phyloP scores from a whole-genome alignment of 2,113 vertebrate genomes.

The Pedetes capensis region DNA sequence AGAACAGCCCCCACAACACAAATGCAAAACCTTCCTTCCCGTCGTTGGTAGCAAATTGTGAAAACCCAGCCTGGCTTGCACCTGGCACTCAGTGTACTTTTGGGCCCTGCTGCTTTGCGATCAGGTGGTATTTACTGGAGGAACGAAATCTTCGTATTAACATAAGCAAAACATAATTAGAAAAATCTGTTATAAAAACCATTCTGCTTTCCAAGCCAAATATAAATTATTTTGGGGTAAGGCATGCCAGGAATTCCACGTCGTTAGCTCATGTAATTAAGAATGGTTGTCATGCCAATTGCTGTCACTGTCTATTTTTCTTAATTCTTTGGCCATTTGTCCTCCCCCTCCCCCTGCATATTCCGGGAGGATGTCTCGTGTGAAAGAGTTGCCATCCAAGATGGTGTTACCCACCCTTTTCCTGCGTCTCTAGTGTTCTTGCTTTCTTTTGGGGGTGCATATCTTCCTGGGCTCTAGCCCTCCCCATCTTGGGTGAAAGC shows the following conservation, averaged over 20 bases:
- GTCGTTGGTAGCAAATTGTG: background rate
- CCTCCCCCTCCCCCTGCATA: background rate
- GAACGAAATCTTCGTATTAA: conserved; percentile 49
- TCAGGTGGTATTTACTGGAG: conserved; percentile 73
- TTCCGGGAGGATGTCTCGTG: background rate
- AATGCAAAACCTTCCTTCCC: background rate
- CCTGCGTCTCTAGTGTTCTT: accelerated
- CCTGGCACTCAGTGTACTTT: background rate
- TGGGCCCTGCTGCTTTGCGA: conserved; percentile 14
- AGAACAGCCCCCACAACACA: background rate
- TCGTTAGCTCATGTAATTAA: conserved; percentile 50
- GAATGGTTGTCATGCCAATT: conserved; percentile 2
- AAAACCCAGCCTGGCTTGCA: conserved; percentile 42
- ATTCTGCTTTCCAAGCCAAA: conserved; percentile 63
- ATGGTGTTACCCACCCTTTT: background rate
- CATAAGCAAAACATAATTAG: conserved; percentile 72
- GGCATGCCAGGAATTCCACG: conserved; percentile 57
- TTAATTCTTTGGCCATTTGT: conserved; percentile 5
- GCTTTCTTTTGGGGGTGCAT: background rate
- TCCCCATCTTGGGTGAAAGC: background rate
- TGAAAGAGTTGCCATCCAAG: background rate
- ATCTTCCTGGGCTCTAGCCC: background rate
- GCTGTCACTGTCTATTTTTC: conserved; percentile 30
- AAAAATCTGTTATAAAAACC: conserved; percentile 75
- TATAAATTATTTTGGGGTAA: conserved; percentile 54